These are phyloP conservation scores for Octodon degus DNA, from an alignment of 2,113 vertebrate genomes.

Conservation along the genomic window DNA sequence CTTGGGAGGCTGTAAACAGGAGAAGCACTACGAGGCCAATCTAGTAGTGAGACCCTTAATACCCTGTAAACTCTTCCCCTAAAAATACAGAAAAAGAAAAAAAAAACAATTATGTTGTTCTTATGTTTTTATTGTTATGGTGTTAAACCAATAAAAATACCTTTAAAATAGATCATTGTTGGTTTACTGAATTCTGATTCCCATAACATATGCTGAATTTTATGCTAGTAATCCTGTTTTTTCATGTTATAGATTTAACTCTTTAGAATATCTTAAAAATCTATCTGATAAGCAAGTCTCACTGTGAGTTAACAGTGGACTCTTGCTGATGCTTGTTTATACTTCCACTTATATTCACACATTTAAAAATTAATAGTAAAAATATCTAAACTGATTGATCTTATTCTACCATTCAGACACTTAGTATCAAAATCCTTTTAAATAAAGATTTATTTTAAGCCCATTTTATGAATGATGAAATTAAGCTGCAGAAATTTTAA, in stretches of 20 bases:
- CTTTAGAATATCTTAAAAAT: neutral
- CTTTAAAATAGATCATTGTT: neutral
- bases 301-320: neutral
- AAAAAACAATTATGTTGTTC: neutral
- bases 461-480: neutral
- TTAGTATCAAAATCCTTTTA: neutral
- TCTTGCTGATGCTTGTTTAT: constrained; percentile 5
- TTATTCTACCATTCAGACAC: neutral
- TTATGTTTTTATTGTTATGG: neutral
- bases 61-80: too few relatives aligned
- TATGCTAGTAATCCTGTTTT: neutral
- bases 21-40: too few relatives aligned
- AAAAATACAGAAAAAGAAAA: too few relatives aligned
- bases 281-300: neutral
- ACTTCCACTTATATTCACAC: neutral
- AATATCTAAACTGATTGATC: neutral
- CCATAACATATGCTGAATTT: neutral
- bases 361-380: neutral
- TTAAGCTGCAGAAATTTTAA: neutral
- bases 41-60: too few relatives aligned
- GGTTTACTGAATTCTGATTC: neutral
- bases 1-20: too few relatives aligned
- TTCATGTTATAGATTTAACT: neutral
- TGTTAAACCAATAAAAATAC: neutral
- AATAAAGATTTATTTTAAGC: neutral